These are phyloP conservation scores for Quadroppia sp. DNA, from an alignment of 2,888 invertebrate genomes.

Conservation along the genomic window DNA sequence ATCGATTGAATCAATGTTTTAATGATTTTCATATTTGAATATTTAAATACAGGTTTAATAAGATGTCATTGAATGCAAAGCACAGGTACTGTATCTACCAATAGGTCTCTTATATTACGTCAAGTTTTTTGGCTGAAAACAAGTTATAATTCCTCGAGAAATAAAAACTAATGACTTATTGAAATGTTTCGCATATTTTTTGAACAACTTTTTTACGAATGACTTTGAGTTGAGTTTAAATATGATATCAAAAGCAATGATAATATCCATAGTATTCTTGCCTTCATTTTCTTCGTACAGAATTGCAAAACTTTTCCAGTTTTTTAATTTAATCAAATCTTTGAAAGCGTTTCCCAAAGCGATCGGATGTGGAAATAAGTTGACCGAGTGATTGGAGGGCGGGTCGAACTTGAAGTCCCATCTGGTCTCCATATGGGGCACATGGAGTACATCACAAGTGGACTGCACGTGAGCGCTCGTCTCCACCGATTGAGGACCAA, in stretches of 20 bases:
- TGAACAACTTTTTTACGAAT: too few species aligned
- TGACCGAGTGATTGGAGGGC: conserved; percentile 50
- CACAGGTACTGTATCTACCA: too few species aligned
- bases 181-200: too few species aligned
- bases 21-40: too few species aligned
- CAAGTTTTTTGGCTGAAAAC: too few species aligned
- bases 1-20: too few species aligned
- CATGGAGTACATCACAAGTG: conserved; percentile 53
- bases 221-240: background rate
- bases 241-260: background rate
- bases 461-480: conserved; percentile 55
- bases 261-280: conserved; percentile 48
- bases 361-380: conserved; percentile 53
- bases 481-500: conserved; percentile 53
- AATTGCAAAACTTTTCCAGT: conserved; percentile 54
- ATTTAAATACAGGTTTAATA: too few species aligned
- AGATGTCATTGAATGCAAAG: too few species aligned
- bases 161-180: too few species aligned
- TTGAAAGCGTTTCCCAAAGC: conserved; percentile 52
- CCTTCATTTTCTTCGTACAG: conserved; percentile 55
- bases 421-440: conserved; percentile 54
- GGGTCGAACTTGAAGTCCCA: conserved; percentile 47
- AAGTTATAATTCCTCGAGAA: too few species aligned
- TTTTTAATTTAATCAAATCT: conserved; percentile 52
- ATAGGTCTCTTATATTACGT: too few species aligned